Percentiles rank a stretch among this genome's conserved stretches.
Conservation (phyloP, 2,113 vertebrate species). For the Arizona elegans region DNA sequence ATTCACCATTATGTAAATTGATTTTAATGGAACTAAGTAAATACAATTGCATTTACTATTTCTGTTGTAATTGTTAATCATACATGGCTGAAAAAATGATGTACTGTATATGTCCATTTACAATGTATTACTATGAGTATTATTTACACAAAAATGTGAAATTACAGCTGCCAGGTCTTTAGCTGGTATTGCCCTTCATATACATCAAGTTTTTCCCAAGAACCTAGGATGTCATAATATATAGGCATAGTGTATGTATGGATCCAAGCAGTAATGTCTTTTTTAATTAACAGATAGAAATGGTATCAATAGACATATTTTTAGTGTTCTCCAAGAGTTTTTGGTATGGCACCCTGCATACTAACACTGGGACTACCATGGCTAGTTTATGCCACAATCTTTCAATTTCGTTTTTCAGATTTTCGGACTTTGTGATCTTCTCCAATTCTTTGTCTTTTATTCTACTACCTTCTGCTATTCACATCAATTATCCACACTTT, state of each 20-base stretch:
- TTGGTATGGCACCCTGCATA: neutral
- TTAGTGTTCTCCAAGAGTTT: neutral
- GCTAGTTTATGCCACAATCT: neutral
- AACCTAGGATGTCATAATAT: neutral
- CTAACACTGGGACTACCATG: neutral
- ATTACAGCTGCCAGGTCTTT: neutral
- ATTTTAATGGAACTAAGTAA: neutral
- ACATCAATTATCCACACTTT: neutral
- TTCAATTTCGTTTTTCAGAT: neutral
- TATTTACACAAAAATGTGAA: neutral
- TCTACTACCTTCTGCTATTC: neutral
- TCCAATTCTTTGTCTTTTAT: neutral
- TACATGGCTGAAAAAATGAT: neutral
- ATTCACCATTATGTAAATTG: neutral
- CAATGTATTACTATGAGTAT: neutral
- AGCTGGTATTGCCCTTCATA: neutral
- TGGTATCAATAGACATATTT: neutral
- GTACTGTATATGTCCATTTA: neutral
- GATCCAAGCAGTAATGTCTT: neutral
- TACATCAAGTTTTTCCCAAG: neutral
- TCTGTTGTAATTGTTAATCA: neutral
- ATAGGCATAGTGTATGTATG: neutral
- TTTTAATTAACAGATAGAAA: neutral
- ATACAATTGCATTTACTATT: neutral
- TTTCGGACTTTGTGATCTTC: neutral